Base-by-base conservation (phyloP, 1,140 invertebrate genomes). In the Coptotermes formosanus region DNA sequence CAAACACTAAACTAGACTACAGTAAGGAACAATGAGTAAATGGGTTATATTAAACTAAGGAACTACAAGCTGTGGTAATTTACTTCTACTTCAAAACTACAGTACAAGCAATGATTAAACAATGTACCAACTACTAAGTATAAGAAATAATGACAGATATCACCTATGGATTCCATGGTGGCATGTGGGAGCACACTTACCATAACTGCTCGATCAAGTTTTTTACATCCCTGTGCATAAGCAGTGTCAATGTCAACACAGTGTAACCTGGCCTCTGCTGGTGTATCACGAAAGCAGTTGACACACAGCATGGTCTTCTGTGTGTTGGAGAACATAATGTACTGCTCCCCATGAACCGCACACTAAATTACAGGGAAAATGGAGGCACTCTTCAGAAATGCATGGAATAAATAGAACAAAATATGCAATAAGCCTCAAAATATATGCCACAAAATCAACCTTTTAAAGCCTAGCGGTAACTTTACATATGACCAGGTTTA, bases 171-270 rank as follows among this genome's bases (percentile, higher is more conserved):
- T 30, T 75, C 64, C 64, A 75, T n/a, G n/a, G 30, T 75, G 64
- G 64, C 25, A 75, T n/a, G n/a, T 75, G n/a, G n/a, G 7, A 11
- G 64, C 64, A 44, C n/a, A 86, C 90, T 89, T 89, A 92, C 92
- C 89, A 91, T 86, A 59, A 93, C 89, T 85, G 91, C 93, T 48
- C 93, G 91, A 87, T 95, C 94, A 89, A 95, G 92, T 88, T 94
- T 94, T 89, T 94, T 94, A 45, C 93, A 92, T 6, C 93, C 92
- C 89, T 95, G 94, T 86, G 92, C 92, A 91, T 95, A 95, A n/a
- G 95, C 94, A 32, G 93, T 94, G 87, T 95, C 94, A 84, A 95
- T 94, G 88, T 95, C 94, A 21, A 95, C 91, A 89, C 95, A 95
- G 88, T 95, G 94, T 12, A 94, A 90, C 38, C 94, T 90, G 7